phyloP scores from a whole-genome alignment of 1,140 invertebrate genomes.

The Diabrotica undecimpunctata region DNA sequence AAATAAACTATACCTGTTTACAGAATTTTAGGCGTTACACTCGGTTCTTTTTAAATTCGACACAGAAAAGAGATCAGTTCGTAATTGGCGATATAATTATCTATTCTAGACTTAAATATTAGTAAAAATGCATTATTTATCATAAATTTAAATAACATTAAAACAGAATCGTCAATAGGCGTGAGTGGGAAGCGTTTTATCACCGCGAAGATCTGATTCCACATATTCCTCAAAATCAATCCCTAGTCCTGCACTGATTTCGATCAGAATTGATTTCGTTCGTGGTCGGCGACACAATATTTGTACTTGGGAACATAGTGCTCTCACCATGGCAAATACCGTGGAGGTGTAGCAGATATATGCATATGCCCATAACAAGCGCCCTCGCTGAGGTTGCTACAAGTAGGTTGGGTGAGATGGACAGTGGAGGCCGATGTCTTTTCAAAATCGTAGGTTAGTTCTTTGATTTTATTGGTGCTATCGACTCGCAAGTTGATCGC shows the following conservation, averaged over 20 bases:
- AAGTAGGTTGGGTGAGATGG: constrained; percentile 10
- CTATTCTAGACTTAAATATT: too few species aligned
- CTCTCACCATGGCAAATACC: background rate
- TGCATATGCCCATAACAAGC: constrained; percentile 40
- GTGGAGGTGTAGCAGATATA: constrained; percentile 15
- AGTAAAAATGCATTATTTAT: too few species aligned
- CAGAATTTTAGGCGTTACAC: too few species aligned
- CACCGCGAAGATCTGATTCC: too few species aligned
- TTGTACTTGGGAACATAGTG: background rate
- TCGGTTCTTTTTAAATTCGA: too few species aligned
- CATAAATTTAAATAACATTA: too few species aligned
- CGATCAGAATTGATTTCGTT: background rate
- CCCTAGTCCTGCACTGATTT: background rate
- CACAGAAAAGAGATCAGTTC: too few species aligned
- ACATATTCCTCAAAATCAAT: too few species aligned
- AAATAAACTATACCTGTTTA: too few species aligned
- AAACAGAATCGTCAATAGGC: too few species aligned
- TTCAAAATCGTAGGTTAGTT: constrained; percentile 13
- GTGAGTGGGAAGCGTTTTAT: too few species aligned
- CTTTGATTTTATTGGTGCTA: background rate
- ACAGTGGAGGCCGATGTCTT: constrained; percentile 25
- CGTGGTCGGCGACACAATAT: background rate
- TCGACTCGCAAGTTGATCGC: background rate
- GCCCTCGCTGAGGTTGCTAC: constrained; percentile 31
- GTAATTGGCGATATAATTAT: too few species aligned